These are phyloP conservation scores for Pyralis farinalis DNA, from an alignment of 2,888 invertebrate genomes.

Conservation along the genomic window DNA sequence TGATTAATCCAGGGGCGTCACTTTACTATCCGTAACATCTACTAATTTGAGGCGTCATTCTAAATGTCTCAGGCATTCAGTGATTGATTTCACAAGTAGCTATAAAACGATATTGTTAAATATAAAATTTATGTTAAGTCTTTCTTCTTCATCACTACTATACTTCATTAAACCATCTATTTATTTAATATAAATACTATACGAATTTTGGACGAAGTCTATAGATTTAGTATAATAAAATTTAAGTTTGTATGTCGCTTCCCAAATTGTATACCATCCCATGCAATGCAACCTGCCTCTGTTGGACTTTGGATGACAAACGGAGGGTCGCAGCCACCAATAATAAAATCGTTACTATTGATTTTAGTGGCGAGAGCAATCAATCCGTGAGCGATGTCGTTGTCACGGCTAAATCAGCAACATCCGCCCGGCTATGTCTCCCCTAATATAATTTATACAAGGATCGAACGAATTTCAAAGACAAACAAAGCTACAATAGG, in stretches of 20 bases:
- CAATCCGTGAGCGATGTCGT: conserved; percentile 54
- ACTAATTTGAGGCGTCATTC: too few relatives aligned
- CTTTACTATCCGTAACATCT: too few relatives aligned
- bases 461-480: conserved; percentile 18
- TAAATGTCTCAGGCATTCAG: too few relatives aligned
- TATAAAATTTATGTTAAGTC: too few relatives aligned
- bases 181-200: too few relatives aligned
- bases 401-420: conserved; percentile 62
- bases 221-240: not conserved
- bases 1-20: too few relatives aligned
- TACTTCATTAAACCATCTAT: too few relatives aligned
- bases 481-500: not conserved
- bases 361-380: conserved; percentile 73
- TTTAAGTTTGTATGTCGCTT: conserved; percentile 1
- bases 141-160: too few relatives aligned
- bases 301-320: conserved; percentile 19
- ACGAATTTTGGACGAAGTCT: too few relatives aligned
- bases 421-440: conserved; percentile 68
- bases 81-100: too few relatives aligned
- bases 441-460: conserved; percentile 36
- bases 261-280: not conserved
- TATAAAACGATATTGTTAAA: too few relatives aligned
- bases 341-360: conserved; percentile 72
- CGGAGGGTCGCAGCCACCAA: conserved; percentile 44
- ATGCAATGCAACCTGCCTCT: conserved; percentile 31